A percentile compares a stretch with the other conserved stretches of the same genome.
Evolutionary conservation across 2,113 vertebrate species (phyloP).

Genomic region (Strix aluco): DNA sequence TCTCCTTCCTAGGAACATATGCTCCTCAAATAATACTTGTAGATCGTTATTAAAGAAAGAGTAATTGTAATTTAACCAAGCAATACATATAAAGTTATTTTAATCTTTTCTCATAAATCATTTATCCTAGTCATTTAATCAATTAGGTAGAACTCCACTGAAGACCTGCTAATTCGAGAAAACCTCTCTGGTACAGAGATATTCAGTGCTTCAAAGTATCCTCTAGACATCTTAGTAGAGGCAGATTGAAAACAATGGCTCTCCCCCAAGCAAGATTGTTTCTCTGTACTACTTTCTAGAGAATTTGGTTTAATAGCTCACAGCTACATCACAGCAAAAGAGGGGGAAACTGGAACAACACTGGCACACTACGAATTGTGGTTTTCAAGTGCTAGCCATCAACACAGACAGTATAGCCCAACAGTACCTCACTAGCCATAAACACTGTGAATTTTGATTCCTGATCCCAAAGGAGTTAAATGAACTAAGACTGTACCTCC

Average conservation of each 20-base stretch:
- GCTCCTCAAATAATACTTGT: conserved; percentile 27
- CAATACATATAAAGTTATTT: not conserved
- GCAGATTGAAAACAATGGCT: not conserved
- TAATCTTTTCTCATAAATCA: conserved; percentile 57
- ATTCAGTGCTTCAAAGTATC: not conserved
- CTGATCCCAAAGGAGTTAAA: not conserved
- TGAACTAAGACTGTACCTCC: not conserved
- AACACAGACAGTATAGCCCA: not conserved
- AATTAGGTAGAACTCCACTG: not conserved
- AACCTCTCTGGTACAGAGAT: not conserved
- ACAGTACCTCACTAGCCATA: not conserved
- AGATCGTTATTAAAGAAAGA: conserved; percentile 1
- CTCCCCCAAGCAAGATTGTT: not conserved
- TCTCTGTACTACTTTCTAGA: not conserved
- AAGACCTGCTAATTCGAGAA: not conserved
- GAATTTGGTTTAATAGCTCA: not conserved
- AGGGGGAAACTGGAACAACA: not conserved
- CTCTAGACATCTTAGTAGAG: not conserved
- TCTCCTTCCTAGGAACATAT: conserved; percentile 34
- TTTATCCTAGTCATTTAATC: conserved; percentile 14
- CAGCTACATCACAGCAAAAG: not conserved
- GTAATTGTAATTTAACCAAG: conserved; percentile 45
- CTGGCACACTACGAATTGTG: not conserved
- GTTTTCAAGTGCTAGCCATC: not conserved
- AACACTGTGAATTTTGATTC: not conserved